A percentile compares a stretch with the other conserved stretches of the same genome.
These are phyloP conservation scores for Trichogramma evanescens DNA, from an alignment of 2,888 invertebrate species.

Conservation along the genomic window DNA sequence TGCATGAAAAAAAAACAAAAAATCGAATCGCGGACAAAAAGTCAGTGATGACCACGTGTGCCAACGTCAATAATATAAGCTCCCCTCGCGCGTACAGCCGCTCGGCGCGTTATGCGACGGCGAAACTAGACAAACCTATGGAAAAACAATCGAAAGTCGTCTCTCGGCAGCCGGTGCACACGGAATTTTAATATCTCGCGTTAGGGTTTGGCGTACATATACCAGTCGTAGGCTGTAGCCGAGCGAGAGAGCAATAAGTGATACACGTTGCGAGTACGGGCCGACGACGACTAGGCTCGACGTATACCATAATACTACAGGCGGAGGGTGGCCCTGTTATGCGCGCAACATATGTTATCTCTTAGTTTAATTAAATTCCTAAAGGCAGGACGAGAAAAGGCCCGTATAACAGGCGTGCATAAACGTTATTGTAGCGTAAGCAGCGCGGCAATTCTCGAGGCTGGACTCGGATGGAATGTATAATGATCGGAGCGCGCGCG, in stretches of 20 bases:
- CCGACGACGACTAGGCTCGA: too few species aligned
- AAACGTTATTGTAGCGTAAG: background rate
- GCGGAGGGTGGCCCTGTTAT: too few species aligned
- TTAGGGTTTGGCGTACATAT: slow-evolving; percentile 10
- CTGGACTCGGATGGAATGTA: slow-evolving; percentile 14
- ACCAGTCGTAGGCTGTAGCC: background rate
- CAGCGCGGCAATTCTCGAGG: slow-evolving; percentile 17
- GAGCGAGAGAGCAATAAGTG: slow-evolving; percentile 17
- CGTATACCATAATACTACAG: too few species aligned
- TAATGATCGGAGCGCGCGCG: background rate
- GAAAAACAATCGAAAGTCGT: slow-evolving; percentile 16
- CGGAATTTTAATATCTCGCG: slow-evolving; percentile 47
- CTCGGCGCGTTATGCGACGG: background rate
- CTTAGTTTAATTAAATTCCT: slow-evolving; percentile 62
- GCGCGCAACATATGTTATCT: slow-evolving; percentile 48
- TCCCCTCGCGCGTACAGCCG: background rate
- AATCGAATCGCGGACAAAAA: background rate
- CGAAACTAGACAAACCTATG: background rate
- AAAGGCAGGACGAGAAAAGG: slow-evolving; percentile 27
- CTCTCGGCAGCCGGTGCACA: slow-evolving; percentile 34
- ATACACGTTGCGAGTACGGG: too few species aligned
- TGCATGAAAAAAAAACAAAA: background rate
- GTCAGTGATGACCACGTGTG: background rate
- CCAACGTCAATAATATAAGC: background rate
- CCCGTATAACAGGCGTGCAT: background rate